Evolutionary conservation across 2,797 vertebrate species (phyloP).

Genomic region (Podarcis siculus): DNA sequence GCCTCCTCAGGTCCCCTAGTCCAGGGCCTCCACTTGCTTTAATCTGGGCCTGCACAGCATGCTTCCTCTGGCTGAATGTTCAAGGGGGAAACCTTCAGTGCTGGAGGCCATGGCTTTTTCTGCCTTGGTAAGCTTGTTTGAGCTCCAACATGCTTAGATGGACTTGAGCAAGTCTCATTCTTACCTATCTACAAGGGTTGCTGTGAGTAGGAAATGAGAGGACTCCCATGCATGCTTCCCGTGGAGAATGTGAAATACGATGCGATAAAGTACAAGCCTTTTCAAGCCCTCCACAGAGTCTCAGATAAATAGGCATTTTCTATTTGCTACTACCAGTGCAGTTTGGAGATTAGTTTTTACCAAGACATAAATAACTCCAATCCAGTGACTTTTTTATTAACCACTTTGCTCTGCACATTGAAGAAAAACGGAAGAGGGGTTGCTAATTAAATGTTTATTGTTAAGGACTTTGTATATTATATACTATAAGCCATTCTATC

Average conservation of each 20-base stretch:
- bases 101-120: background rate
- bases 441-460: conserved; percentile 75
- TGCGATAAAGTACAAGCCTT: background rate
- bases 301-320: background rate
- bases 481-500: conserved; percentile 63
- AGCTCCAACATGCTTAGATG: background rate
- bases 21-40: too few species aligned
- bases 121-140: background rate
- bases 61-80: background rate
- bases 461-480: conserved; percentile 69
- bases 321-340: background rate
- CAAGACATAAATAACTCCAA: conserved; percentile 60
- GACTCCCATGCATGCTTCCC: background rate
- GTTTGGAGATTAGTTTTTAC: conserved; percentile 42
- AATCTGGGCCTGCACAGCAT: background rate
- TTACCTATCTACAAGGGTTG: background rate
- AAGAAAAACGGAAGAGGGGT: conserved; percentile 65
- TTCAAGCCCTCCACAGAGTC: background rate
- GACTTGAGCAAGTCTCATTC: background rate
- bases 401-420: conserved; percentile 34
- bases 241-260: background rate
- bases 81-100: background rate
- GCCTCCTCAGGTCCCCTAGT: too few species aligned
- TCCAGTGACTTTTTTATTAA: conserved; percentile 58
- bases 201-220: background rate